Conservation (phyloP, 2,888 invertebrate species). For the Chloroclysta siterata region DNA sequence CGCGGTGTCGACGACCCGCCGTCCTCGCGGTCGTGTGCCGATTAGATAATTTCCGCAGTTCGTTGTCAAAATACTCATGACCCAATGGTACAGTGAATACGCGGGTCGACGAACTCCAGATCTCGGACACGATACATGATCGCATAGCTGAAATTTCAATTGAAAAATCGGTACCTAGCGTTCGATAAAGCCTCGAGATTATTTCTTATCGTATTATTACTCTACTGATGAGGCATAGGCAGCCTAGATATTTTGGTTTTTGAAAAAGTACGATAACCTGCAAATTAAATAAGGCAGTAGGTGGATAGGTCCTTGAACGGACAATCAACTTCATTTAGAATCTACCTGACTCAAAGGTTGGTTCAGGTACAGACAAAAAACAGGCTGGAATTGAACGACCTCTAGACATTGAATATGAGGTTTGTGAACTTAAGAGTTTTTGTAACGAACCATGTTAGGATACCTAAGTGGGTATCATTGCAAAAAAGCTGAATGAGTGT, state of each 20-base stretch:
- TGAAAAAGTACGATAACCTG: slow-evolving; percentile 14
- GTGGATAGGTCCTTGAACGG: not conserved
- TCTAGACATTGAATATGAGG: not conserved
- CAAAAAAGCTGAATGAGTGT: no score
- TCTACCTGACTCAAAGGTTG: not conserved
- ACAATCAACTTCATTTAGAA: not conserved
- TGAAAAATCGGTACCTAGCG: slow-evolving; percentile 58
- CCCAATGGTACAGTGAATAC: slow-evolving; percentile 83
- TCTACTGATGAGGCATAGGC: slow-evolving; percentile 29
- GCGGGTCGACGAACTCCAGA: slow-evolving; percentile 70
- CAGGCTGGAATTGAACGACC: not conserved
- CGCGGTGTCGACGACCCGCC: slow-evolving; percentile 71
- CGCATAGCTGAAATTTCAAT: slow-evolving; percentile 50
- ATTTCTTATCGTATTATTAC: slow-evolving; percentile 40
- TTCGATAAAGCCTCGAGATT: slow-evolving; percentile 55
- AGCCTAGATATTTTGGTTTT: slow-evolving; percentile 42
- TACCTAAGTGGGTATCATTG: not conserved
- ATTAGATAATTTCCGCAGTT: slow-evolving; percentile 84
- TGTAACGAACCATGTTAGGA: not conserved
- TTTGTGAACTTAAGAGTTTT: not conserved
- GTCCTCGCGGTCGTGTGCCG: slow-evolving; percentile 83
- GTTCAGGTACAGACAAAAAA: not conserved
- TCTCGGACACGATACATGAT: slow-evolving; percentile 61
- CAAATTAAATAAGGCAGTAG: slow-evolving; percentile 13
- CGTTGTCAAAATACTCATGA: slow-evolving; percentile 84